These are phyloP conservation scores for Tringa solitaria DNA, from an alignment of 2,113 vertebrate species.

Conservation along the genomic window DNA sequence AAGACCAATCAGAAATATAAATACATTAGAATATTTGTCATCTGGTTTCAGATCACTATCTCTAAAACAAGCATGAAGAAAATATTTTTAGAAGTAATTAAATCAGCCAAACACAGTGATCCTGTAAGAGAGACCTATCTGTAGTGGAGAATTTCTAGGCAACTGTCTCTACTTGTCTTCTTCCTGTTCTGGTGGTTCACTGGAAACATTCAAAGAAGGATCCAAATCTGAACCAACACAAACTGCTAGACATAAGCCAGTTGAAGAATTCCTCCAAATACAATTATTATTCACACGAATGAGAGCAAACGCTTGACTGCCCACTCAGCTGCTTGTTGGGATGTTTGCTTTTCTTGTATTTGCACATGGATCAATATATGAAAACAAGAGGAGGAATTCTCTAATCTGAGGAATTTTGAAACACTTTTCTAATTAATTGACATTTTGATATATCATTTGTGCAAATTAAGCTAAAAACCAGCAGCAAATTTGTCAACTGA, in stretches of 20 bases:
- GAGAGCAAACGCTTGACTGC: fast-evolving
- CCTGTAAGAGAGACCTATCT: not conserved
- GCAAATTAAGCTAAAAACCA: not conserved
- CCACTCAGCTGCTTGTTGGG: not conserved
- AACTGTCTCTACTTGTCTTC: not conserved
- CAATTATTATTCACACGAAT: not conserved
- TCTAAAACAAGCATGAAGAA: not conserved
- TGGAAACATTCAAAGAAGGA: not conserved
- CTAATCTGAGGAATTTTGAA: not conserved
- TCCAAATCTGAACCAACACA: not conserved
- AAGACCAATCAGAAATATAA: not conserved
- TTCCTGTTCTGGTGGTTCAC: not conserved
- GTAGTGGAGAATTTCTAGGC: not conserved
- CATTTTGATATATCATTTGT: not conserved
- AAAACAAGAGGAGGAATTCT: not conserved
- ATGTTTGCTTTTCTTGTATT: not conserved
- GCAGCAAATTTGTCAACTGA: not conserved
- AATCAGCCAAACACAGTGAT: not conserved
- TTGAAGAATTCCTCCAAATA: not conserved
- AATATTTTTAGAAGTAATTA: not conserved
- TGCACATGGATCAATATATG: not conserved
- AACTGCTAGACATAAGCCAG: not conserved
- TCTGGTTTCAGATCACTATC: not conserved
- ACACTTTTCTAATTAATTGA: not conserved
- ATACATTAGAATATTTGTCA: not conserved